Percentiles rank a stretch among this genome's conserved stretches.
Evolutionary conservation across 2,888 invertebrate genomes (phyloP).

Genomic region (Agrilus cyanescens): DNA sequence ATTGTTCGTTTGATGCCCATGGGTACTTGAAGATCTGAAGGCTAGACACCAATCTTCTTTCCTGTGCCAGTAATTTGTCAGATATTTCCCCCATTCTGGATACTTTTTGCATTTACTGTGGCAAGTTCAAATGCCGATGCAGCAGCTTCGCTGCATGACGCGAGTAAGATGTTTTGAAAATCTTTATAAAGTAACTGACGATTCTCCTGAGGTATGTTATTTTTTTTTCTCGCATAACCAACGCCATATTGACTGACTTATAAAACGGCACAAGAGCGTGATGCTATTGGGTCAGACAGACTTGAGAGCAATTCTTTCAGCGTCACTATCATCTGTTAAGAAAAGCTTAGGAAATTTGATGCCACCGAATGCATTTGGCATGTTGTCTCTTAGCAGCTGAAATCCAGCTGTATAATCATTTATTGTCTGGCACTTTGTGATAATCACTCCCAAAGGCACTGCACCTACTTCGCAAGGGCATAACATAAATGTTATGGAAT

Average conservation of each 20-base stretch:
- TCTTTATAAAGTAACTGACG: too few relatives aligned
- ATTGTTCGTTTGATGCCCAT: conserved; percentile 1
- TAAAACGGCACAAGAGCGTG: conserved; percentile 9
- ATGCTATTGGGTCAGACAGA: conserved; percentile 7
- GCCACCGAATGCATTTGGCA: conserved; percentile 5
- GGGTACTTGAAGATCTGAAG: not conserved
- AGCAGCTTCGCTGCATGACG: too few relatives aligned
- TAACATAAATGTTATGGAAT: conserved; percentile 8
- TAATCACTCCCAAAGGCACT: conserved; percentile 8
- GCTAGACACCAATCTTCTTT: not conserved
- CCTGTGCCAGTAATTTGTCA: not conserved
- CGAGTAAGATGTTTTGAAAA: too few relatives aligned
- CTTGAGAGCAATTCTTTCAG: conserved; percentile 9
- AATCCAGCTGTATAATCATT: conserved; percentile 8
- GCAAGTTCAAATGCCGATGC: too few relatives aligned
- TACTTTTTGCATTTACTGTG: not conserved
- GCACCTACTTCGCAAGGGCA: conserved; percentile 9
- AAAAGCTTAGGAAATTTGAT: conserved; percentile 7
- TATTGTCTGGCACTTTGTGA: conserved; percentile 9
- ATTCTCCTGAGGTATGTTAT: conserved; percentile 1
- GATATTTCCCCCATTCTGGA: not conserved
- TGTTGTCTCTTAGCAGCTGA: conserved; percentile 4
- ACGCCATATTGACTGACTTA: conserved; percentile 9
- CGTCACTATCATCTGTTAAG: conserved; percentile 10
- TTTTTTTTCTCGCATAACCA: conserved; percentile 9